A percentile compares a stretch with the other conserved stretches of the same genome.
phyloP scores from a whole-genome alignment of 1,140 invertebrate genomes.

The Drosophila busckii region DNA sequence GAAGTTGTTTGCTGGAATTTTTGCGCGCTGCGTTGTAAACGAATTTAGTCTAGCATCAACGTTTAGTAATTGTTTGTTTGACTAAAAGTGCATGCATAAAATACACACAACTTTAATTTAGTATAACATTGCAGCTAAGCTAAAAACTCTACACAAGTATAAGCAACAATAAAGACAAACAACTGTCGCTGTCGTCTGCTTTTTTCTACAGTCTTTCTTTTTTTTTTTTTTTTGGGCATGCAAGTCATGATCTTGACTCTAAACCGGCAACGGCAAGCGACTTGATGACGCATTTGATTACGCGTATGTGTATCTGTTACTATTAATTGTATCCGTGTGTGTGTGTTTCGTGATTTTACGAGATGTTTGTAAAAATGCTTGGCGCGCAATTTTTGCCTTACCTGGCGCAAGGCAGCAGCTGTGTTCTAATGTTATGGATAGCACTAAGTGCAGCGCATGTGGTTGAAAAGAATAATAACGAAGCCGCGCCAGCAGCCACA shows the following conservation, averaged over 20 bases:
- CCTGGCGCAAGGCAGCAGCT: conserved; percentile 44
- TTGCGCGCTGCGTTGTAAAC: conserved; percentile 25
- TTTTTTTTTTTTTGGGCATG: conserved; percentile 38
- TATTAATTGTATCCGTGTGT: conserved; percentile 21
- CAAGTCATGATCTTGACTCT: conserved; percentile 63
- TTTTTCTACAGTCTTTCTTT: not conserved
- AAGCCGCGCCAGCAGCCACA: not conserved
- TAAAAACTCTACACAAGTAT: not conserved
- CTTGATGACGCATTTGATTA: conserved; percentile 68
- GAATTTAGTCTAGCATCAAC: conserved; percentile 15
- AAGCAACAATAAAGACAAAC: conserved; percentile 2
- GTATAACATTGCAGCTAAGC: not conserved
- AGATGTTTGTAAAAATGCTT: conserved; percentile 59
- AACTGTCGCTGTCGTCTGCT: conserved; percentile 16
- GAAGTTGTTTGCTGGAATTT: conserved; percentile 32
- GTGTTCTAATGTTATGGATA: conserved; percentile 9
- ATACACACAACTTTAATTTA: not conserved
- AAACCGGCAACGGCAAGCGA: conserved; percentile 50
- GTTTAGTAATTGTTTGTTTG: conserved; percentile 5
- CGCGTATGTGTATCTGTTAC: conserved; percentile 24
- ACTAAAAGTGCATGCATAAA: not conserved
- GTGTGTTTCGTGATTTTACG: conserved; percentile 17
- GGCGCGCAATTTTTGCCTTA: conserved; percentile 53
- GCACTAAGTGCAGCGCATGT: conserved; percentile 35
- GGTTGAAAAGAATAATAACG: conserved; percentile 22